Conservation (phyloP, 2,113 vertebrate species). For the Castor canadensis region DNA sequence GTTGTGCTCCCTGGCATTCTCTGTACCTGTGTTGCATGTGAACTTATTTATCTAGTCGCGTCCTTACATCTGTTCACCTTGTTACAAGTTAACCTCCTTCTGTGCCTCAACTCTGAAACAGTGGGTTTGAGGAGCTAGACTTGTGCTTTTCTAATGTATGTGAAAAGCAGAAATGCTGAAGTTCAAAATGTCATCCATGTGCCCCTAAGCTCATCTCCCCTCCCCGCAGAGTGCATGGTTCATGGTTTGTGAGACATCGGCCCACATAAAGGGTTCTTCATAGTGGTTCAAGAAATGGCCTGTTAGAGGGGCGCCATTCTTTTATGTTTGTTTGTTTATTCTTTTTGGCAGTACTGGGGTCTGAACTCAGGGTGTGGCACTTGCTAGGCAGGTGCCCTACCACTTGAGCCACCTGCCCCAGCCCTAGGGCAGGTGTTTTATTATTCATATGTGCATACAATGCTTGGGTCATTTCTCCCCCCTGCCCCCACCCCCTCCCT, state of each 20-base stretch:
- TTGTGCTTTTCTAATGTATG: background rate
- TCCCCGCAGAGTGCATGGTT: background rate
- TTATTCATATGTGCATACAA: too few species aligned
- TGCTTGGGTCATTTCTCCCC: too few species aligned
- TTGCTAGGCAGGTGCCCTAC: too few species aligned
- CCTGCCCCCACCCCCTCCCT: too few species aligned
- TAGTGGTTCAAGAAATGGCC: background rate
- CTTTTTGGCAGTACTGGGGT: too few species aligned
- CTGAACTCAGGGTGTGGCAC: too few species aligned
- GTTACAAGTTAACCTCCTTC: background rate
- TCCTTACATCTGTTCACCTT: background rate
- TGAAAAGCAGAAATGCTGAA: background rate
- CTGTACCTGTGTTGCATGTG: background rate
- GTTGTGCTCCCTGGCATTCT: background rate
- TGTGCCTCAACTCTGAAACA: background rate
- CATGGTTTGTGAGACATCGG: background rate
- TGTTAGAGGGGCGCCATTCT: background rate
- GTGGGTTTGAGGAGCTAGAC: slow-evolving; percentile 10
- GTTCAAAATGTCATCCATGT: background rate
- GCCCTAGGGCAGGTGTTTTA: too few species aligned
- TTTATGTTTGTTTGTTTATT: too few species aligned
- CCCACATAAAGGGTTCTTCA: background rate
- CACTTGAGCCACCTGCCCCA: too few species aligned
- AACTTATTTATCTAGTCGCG: background rate
- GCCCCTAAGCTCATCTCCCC: background rate